Percentiles rank a stretch among this genome's conserved stretches.
These are phyloP conservation scores for Cheilosia soror DNA, from an alignment of 2,888 invertebrate genomes.

Conservation along the genomic window DNA sequence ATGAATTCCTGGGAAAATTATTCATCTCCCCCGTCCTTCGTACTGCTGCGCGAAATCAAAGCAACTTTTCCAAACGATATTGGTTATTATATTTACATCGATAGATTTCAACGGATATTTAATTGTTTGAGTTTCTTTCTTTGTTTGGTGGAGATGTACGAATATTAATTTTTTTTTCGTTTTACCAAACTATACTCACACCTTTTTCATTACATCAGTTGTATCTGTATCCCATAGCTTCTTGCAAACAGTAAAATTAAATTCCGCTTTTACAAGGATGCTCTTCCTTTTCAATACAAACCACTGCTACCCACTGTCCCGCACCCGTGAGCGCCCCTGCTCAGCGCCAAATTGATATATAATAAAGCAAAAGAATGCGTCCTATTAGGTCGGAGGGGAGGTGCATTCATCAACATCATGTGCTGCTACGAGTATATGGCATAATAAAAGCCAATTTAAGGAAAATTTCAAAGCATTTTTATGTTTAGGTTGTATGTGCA, in stretches of 20 bases:
- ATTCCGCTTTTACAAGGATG: constrained; percentile 54
- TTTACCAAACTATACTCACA: not conserved
- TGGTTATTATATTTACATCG: constrained; percentile 74
- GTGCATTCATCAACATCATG: constrained; percentile 66
- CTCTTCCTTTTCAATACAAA: not conserved
- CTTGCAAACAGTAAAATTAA: constrained; percentile 56
- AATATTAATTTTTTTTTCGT: not conserved
- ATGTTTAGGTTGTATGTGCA: constrained; percentile 22
- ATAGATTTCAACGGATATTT: constrained; percentile 71
- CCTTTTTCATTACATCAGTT: constrained; percentile 9
- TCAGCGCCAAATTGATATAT: constrained; percentile 60
- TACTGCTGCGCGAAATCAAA: constrained; percentile 47
- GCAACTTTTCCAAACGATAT: constrained; percentile 67
- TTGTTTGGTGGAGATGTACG: not conserved
- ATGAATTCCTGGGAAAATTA: constrained; percentile 65
- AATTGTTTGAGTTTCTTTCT: constrained; percentile 62
- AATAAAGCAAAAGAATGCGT: constrained; percentile 64
- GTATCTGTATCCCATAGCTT: constrained; percentile 9
- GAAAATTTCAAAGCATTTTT: constrained; percentile 37
- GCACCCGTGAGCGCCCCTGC: not conserved
- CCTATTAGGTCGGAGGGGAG: constrained; percentile 32
- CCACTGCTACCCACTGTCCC: not conserved
- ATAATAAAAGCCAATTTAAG: constrained; percentile 72
- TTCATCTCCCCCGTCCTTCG: constrained; percentile 14
- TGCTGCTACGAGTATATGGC: not conserved